Evolutionary conservation across 2,113 vertebrate genomes (phyloP).

Genomic region (Raphicerus campestris): DNA sequence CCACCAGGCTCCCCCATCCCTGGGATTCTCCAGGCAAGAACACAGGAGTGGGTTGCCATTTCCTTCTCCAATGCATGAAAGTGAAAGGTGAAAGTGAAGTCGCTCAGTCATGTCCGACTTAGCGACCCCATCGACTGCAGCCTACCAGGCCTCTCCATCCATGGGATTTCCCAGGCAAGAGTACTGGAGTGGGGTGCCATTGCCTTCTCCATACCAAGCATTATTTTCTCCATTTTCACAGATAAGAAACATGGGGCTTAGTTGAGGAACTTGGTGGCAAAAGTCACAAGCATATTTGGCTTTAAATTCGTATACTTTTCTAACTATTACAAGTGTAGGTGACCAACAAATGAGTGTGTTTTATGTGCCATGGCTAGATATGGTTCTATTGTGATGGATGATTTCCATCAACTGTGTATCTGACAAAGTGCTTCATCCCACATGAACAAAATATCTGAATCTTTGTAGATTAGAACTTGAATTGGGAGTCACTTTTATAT

Average conservation of each 20-base stretch:
- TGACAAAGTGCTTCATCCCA: neutral
- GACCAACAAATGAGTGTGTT: neutral
- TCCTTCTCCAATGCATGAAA: no score
- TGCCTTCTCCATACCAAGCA: neutral
- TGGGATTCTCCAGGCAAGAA: no score
- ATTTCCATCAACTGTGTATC: neutral
- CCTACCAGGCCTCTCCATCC: no score
- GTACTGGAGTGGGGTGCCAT: no score
- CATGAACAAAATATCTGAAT: neutral
- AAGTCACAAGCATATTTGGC: neutral
- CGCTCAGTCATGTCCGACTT: no score
- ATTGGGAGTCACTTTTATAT: neutral
- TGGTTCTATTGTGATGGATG: neutral
- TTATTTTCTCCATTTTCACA: neutral
- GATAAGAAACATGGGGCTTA: neutral
- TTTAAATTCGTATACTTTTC: neutral
- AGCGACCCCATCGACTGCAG: no score
- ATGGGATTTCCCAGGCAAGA: no score
- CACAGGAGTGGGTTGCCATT: no score
- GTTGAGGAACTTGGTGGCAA: neutral
- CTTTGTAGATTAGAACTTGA: neutral
- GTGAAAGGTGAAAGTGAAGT: no score
- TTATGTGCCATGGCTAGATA: neutral
- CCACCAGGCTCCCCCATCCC: no score
- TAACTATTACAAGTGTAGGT: neutral